Conservation (phyloP, 2,888 invertebrate species). For the Aspidapion aeneum region DNA sequence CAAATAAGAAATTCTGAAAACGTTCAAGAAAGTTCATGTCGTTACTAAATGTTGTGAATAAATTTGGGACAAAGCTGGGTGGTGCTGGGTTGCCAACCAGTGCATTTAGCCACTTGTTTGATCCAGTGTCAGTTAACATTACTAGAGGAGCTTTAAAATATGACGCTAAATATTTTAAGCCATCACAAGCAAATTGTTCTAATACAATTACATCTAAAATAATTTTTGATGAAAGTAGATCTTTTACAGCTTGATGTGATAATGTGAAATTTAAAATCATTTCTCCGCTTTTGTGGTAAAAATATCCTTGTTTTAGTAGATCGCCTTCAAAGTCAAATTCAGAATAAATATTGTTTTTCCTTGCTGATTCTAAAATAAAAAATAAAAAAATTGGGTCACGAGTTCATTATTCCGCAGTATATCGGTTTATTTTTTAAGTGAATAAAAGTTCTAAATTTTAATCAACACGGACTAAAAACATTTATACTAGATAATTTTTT, state of each 20-base stretch:
- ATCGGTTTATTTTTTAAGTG: too few species aligned
- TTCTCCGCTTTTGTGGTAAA: too few species aligned
- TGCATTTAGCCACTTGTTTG: constrained; percentile 47
- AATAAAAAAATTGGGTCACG: too few species aligned
- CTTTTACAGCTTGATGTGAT: constrained; percentile 19
- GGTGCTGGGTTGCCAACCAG: constrained; percentile 50
- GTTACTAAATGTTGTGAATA: constrained; percentile 36
- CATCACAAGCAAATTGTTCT: constrained; percentile 50
- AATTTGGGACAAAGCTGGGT: constrained; percentile 52
- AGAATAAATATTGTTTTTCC: too few species aligned
- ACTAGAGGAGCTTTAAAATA: constrained; percentile 40
- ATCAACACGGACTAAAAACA: too few species aligned
- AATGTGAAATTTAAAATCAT: too few species aligned
- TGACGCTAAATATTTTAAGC: constrained; percentile 43
- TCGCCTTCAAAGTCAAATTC: too few species aligned
- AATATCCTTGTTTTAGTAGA: too few species aligned
- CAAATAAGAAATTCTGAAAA: constrained; percentile 20
- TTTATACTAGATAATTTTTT: too few species aligned
- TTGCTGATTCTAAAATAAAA: too few species aligned
- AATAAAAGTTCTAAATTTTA: too few species aligned
- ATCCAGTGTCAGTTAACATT: constrained; percentile 45
- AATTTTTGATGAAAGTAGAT: constrained; percentile 21
- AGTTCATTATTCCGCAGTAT: too few species aligned
- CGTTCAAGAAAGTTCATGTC: constrained; percentile 24
- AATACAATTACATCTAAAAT: constrained; percentile 25